Base-by-base conservation (phyloP, 2,888 invertebrate species). In the Orthonevra nobilis region DNA sequence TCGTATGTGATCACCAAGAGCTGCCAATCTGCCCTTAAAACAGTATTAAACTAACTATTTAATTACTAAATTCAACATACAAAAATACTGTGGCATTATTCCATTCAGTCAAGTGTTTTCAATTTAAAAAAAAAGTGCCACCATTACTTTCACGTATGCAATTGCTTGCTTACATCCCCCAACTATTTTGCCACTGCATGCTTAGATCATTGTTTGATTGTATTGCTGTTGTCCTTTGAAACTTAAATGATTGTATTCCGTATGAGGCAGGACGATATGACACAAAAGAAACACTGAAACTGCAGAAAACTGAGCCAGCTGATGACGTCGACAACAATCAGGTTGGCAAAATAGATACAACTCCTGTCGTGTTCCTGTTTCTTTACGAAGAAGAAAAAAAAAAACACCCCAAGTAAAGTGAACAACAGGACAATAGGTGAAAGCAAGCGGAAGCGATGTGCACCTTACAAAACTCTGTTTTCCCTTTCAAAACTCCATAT, bases 371-470 rank as follows among this genome's bases (percentile, higher is more conserved):
- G n/a, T n/a, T n/a, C n/a, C n/a, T n/a, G n/a, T n/a, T n/a, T n/a
- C n/a, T n/a, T n/a, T 23, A 23, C 23, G 5, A 23, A 23, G 5
- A 23, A 23, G 23, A 23, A 23, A 23, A 5, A 5, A 23, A 4
- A 23, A 5, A 23, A 23, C 5, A 23, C 5, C 5, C 23, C 3
- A 5, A 4, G 5, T n/a, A 30, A 66, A 66, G 60, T 17, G 72
- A 79, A 70, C 77, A 72, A 50, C 79, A 79, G 54, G 23, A 79
- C 60, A 73, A 79, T 19, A 61, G 79, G 56, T 44, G 32, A 66
- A 79, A 54, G 52, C 60, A 66, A 72, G 34, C 79, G 79, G 79
- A 79, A 79, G 73, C 19, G 19, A 60, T 56, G 26, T 26, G 63
- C 52, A 44, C 50, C 72, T 64, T 66, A 52, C 50, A 58, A 14